Percentiles rank a stretch among this genome's conserved stretches.
phyloP scores from a whole-genome alignment of 2,888 invertebrate genomes.

The Bursaphelenchus okinawaensis region DNA sequence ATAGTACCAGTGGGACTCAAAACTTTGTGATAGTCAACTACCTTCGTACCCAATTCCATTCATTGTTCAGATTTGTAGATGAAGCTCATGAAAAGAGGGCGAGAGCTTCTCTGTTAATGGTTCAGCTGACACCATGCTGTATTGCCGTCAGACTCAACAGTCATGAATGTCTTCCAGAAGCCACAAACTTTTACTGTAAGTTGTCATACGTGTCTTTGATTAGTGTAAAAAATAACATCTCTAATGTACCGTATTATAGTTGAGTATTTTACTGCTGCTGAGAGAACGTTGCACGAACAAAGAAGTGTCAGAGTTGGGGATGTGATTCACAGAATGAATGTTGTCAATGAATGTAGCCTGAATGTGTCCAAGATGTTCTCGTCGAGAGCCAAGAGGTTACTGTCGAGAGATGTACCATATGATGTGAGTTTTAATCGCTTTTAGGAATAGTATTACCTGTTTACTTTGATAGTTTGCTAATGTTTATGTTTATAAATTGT shows the following conservation, averaged over 20 bases:
- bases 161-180: neutral
- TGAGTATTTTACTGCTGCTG: conserved; percentile 1
- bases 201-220: neutral
- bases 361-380: neutral
- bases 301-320: neutral
- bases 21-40: conserved; percentile 5
- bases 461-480: too few species aligned
- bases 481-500: neutral
- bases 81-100: neutral
- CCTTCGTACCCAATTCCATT: neutral
- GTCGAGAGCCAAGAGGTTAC: neutral
- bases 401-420: neutral
- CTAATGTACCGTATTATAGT: neutral
- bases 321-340: neutral
- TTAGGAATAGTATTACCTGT: too few species aligned
- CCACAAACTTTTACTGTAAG: neutral
- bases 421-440: neutral
- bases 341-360: neutral
- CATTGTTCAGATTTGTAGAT: conserved; percentile 3
- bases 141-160: neutral
- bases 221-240: neutral
- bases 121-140: conserved; percentile 1
- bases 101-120: neutral
- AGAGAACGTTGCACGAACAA: neutral
- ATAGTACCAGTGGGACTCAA: conserved; percentile 11